Evolutionary conservation across 1,140 invertebrate species (phyloP), one percentile per base, ranked within the genome.

Genomic region (Papilio polytes): DNA sequence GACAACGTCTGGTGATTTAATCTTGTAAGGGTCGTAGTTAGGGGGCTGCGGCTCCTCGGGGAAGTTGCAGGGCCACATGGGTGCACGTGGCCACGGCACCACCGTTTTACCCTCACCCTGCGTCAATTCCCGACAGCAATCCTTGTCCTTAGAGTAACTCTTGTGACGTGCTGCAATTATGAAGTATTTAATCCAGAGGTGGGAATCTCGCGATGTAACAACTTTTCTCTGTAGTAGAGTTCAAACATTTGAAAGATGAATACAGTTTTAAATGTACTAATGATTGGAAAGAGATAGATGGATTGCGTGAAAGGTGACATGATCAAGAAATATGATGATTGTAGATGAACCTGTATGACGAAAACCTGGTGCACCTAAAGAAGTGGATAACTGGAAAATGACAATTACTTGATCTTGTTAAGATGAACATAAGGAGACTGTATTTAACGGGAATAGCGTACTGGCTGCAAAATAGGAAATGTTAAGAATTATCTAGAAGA

Each of bases 11-110:
- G 93, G 92, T 9, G 90, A 88, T 81, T 92, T 93, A 26, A 94
- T 94, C 80, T 87, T 90, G 82, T 94, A 94, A 0, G 93, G 93
- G 76, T 94, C 92, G 66, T 92, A 90, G 81, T 93, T 94, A 3
- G 88, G 82, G 0, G 91, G 91, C 78, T 93, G 91, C 0, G 88
- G 85, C 1, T 88, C 88, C 1, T 44, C 72, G 8, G 90, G 88
- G 26, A 90, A 92, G 51, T 88, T 85, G 53, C 66, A 77, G 1
- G 88, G 89, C 91, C 90, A 92, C 31, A 84, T 83, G 6, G 84
- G 82, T 1, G 88, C 12, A 74, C 91, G 92, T 0, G 93, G 91
- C 93, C 93, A 94, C 1, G 84, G 80, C 80, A 91, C 91, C 2
- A 94, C 84, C 12, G 81, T 87, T 76, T 83, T 91, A 13, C 88